Conservation (phyloP, 2,888 invertebrate genomes). For the Phorcus lineatus region DNA sequence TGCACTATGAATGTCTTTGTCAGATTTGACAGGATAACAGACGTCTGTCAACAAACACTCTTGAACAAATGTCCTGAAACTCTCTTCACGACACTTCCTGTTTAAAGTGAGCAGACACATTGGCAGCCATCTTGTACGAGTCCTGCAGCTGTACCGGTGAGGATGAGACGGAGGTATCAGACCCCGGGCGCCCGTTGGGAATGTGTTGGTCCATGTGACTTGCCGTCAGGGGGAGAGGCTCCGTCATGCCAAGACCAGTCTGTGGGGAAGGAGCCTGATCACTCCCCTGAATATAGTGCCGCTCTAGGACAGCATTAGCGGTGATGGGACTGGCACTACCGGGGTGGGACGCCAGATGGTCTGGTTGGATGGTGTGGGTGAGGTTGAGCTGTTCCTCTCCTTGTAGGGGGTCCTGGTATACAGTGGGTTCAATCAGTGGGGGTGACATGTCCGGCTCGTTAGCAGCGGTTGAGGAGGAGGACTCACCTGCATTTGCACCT, state of each 20-base stretch:
- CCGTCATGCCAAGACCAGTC: slow-evolving; percentile 5
- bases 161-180: slow-evolving; percentile 35
- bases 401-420: slow-evolving; percentile 10
- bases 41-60: no score
- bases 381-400: not conserved
- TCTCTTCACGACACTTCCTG: slow-evolving; percentile 27
- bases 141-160: slow-evolving; percentile 32
- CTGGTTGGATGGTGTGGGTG: not conserved
- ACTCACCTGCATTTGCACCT: slow-evolving; percentile 23
- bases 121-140: slow-evolving; percentile 15
- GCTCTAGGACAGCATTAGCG: not conserved
- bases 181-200: slow-evolving; percentile 34
- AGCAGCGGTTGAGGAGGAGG: not conserved
- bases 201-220: slow-evolving; percentile 25
- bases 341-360: slow-evolving; percentile 22
- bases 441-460: not conserved
- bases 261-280: slow-evolving; percentile 14
- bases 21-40: no score
- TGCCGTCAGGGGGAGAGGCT: slow-evolving; percentile 18
- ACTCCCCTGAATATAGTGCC: not conserved
- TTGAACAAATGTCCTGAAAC: no score
- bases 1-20: no score
- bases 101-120: slow-evolving; percentile 19
- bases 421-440: not conserved
- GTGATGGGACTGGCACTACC: slow-evolving; percentile 17